Evolutionary conservation across 1,140 invertebrate species (phyloP).

Genomic region (Ctenoplectra terminalis): DNA sequence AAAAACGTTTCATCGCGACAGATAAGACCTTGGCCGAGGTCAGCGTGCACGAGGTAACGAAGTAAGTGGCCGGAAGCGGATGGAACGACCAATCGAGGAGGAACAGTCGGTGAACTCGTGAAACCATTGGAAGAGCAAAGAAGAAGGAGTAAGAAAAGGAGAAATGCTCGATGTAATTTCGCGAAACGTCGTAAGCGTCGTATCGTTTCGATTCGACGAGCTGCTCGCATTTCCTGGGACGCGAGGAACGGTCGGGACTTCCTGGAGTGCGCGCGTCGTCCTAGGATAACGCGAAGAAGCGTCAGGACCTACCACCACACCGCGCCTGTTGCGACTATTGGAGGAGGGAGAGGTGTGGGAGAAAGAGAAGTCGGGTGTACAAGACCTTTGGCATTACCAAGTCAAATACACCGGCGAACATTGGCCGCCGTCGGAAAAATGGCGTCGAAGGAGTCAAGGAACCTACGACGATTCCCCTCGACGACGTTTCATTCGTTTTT

Average conservation of each 20-base stretch:
- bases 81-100: conserved; percentile 26
- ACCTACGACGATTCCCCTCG: conserved; percentile 64
- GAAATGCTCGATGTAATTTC: conserved; percentile 50
- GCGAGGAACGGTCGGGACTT: not conserved
- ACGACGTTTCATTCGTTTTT: not conserved
- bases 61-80: conserved; percentile 30
- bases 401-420: conserved; percentile 77
- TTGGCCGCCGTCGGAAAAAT: conserved; percentile 74
- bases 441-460: conserved; percentile 76
- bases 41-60: conserved; percentile 54
- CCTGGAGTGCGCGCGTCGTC: conserved; percentile 53
- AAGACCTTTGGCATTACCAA: conserved; percentile 81
- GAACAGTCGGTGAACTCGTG: conserved; percentile 19
- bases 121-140: conserved; percentile 6
- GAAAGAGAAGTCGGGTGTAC: conserved; percentile 61
- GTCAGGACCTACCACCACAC: conserved; percentile 67
- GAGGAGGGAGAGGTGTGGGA: not conserved
- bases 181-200: conserved; percentile 55
- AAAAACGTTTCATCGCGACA: conserved; percentile 38
- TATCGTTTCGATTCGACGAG: conserved; percentile 60
- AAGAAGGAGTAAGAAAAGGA: not conserved
- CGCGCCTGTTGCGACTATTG: conserved; percentile 37
- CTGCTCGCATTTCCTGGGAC: conserved; percentile 17
- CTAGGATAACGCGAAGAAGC: conserved; percentile 56
- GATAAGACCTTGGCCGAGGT: conserved; percentile 72